These are phyloP conservation scores for Caenorhabditis sulstoni DNA, from an alignment of 2,888 invertebrate species.

Conservation along the genomic window DNA sequence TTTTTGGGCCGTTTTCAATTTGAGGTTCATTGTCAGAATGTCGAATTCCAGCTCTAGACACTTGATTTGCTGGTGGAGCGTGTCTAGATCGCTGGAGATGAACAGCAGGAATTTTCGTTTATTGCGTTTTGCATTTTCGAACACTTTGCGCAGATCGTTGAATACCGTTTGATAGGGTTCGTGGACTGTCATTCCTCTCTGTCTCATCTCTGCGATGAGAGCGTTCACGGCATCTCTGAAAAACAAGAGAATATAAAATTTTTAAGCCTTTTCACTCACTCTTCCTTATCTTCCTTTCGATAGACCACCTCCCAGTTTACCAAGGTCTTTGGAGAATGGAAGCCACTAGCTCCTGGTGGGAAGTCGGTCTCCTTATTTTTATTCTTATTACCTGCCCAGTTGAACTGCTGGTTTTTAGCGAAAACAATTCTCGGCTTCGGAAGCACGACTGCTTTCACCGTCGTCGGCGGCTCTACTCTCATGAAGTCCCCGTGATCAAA, in stretches of 20 bases:
- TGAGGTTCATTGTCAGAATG: conserved; percentile 34
- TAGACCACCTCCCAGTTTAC: conserved; percentile 17
- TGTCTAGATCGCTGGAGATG: background rate
- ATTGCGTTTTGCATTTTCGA: background rate
- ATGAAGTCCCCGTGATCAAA: no score
- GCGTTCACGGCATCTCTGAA: background rate
- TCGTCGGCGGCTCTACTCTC: background rate
- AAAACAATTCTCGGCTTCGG: conserved; percentile 18
- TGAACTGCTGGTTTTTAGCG: background rate
- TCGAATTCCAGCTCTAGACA: conserved; percentile 46
- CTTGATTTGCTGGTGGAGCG: conserved; percentile 43
- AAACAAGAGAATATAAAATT: no score
- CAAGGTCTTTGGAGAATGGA: background rate
- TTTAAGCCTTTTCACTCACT: no score
- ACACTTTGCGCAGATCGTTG: background rate
- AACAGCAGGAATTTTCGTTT: conserved; percentile 22
- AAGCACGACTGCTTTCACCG: conserved; percentile 10
- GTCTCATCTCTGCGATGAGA: conserved; percentile 2
- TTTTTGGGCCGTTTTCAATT: conserved; percentile 6
- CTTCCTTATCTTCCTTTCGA: background rate
- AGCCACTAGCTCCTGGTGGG: no score
- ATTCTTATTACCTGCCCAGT: conserved; percentile 3
- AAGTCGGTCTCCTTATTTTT: conserved; percentile 15
- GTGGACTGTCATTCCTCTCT: conserved; percentile 7
- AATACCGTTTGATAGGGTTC: background rate